Evolutionary conservation across 1,140 invertebrate genomes (phyloP).

Genomic region (Drosophila azteca): DNA sequence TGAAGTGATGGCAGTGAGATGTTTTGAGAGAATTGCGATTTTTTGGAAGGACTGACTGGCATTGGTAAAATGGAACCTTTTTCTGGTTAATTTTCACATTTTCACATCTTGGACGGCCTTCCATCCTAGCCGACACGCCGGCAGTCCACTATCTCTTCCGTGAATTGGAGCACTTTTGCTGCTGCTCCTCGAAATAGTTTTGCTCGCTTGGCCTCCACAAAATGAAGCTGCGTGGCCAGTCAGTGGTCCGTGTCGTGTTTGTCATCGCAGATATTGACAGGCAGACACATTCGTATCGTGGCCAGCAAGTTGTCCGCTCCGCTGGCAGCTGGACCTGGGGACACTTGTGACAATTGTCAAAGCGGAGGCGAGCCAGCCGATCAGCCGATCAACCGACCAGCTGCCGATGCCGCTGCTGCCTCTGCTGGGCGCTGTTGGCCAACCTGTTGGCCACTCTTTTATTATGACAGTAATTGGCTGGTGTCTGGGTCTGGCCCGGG

Average conservation of each 20-base stretch:
- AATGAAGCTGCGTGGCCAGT: constrained; percentile 38
- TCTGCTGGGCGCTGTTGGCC: constrained; percentile 46
- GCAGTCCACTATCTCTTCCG: constrained; percentile 35
- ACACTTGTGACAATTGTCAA: constrained; percentile 62
- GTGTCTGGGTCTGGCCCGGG: constrained; percentile 7
- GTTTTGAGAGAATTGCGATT: too few relatives aligned
- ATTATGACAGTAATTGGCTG: constrained; percentile 78
- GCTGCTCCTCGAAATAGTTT: constrained; percentile 26
- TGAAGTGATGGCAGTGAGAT: too few relatives aligned
- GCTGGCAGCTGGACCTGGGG: constrained; percentile 28
- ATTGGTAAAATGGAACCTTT: too few relatives aligned
- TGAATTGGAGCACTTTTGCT: constrained; percentile 39
- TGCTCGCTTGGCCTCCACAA: constrained; percentile 14
- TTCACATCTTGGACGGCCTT: too few relatives aligned
- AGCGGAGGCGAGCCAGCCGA: constrained; percentile 21
- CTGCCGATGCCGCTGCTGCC: constrained; percentile 13
- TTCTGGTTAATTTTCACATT: too few relatives aligned
- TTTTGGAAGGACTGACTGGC: too few relatives aligned
- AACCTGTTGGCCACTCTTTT: constrained; percentile 65
- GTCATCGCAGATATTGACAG: constrained; percentile 41
- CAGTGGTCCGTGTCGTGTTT: constrained; percentile 46
- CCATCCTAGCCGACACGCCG: constrained; percentile 14
- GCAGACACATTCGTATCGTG: constrained; percentile 44
- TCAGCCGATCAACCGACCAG: constrained; percentile 17
- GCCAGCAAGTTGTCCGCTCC: constrained; percentile 21